Base-by-base conservation (phyloP, 2,797 vertebrate genomes). In the Pangasius krempfi region DNA sequence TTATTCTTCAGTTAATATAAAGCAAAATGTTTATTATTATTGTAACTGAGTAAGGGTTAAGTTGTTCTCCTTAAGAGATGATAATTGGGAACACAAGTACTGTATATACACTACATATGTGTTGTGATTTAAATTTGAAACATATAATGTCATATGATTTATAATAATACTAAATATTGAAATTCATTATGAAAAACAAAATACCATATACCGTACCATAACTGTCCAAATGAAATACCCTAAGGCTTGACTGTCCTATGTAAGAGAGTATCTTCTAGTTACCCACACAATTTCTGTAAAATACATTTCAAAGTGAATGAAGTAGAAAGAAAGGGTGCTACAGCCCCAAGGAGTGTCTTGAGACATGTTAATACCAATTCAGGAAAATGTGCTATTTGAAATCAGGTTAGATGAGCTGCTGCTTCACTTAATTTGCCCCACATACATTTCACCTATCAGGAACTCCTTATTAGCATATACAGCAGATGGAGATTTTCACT, bases 391-490 rank as follows among this genome's bases (percentile, higher is more conserved):
- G 62, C 84, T 37, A 33, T 72, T 58, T 66, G 33, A 85, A 85
- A 79, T 75, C 54, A 85, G 88, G 73, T 75, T 58, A 85, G 73
- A 75, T 30, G 58, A 10, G 64, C 18, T 44, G 54, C 84, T 33
- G 84, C 75, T 50, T 70, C 18, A 20, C 83, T 81, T 81, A 70
- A 89, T 86, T 80, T 86, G 75, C 56, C 75, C 88, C 75, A 86
- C 44, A 80, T 80, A 80, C 56, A 85, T 47, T 70, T 79, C 73
- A 79, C 62, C 87, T 25, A 44, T n/a, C 62, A 52, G 60, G 82
- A 64, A n/a, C 6, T n/a, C 66, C 87, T 86, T 75, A 89, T 89
- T 86, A 80, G 84, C 88, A 85, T 85, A 47, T 14, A 72, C 62
- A 58, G 50, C 62, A 54, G 37, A 75, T 72, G 30, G 73, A 88